Percentiles rank a stretch among this genome's conserved stretches.
These are phyloP conservation scores for Hydrozoanthus gracilis DNA, from an alignment of 92 coral and sea anemone species.

Conservation along the genomic window DNA sequence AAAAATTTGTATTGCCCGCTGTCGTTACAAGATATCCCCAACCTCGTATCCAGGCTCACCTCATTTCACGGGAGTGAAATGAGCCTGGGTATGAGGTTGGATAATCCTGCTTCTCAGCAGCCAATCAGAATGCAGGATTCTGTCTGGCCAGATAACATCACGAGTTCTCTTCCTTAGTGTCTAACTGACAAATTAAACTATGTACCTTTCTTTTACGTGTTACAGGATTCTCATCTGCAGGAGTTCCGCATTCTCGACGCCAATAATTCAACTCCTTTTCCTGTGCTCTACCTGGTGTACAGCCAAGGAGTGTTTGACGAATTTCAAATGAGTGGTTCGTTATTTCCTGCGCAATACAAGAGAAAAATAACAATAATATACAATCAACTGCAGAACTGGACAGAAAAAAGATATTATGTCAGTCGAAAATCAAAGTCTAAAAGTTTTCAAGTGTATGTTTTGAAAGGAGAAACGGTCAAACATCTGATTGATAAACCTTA, in stretches of 20 bases:
- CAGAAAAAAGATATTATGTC: not conserved
- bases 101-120: too few species aligned
- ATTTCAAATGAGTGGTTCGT: constrained; percentile 16
- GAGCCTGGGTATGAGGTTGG: too few species aligned
- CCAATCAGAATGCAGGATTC: too few species aligned
- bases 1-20: too few species aligned
- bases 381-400: not conserved
- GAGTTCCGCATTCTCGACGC: not conserved
- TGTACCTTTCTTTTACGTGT: constrained; percentile 16
- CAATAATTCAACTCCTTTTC: not conserved
- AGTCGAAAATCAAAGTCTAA: not conserved
- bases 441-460: not conserved
- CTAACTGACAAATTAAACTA: not conserved
- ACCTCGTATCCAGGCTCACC: too few species aligned
- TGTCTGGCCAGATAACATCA: too few species aligned
- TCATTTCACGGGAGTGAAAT: too few species aligned
- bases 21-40: too few species aligned
- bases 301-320: constrained; percentile 1
- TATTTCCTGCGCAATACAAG: constrained; percentile 20
- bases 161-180: not conserved
- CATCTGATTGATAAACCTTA: too few species aligned
- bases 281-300: not conserved
- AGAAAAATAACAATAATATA: not conserved
- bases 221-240: not conserved
- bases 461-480: not conserved